Evolutionary conservation across 1,140 invertebrate genomes (phyloP).

Genomic region (Rhopalosiphum padi): DNA sequence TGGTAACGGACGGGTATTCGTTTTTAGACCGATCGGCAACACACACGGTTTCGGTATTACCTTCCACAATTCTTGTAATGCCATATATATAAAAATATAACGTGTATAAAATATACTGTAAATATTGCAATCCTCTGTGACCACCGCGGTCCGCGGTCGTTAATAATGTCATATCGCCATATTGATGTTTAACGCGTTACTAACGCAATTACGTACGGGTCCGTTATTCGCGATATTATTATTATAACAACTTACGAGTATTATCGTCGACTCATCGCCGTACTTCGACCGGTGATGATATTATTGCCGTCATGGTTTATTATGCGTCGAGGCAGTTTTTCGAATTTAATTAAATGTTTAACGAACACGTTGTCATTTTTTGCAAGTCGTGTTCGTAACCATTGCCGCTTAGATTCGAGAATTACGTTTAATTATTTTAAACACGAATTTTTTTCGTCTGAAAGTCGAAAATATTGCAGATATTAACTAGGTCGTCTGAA

Average conservation of each 20-base stretch:
- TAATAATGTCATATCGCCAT: background rate
- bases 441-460: too few species aligned
- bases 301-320: too few species aligned
- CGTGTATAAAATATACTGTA: background rate
- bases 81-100: background rate
- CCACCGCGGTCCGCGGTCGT: background rate
- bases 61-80: background rate
- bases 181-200: background rate
- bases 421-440: too few species aligned
- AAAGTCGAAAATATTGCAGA: too few species aligned
- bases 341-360: background rate
- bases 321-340: background rate
- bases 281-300: too few species aligned
- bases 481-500: too few species aligned
- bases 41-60: background rate
- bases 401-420: too few species aligned
- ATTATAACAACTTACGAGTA: background rate
- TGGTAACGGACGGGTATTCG: background rate
- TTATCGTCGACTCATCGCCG: background rate
- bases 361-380: background rate
- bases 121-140: background rate
- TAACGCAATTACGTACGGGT: background rate
- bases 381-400: too few species aligned
- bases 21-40: background rate
- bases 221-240: background rate